phyloP scores from a whole-genome alignment of 1,140 invertebrate species.

The Odontomachus brunneus region DNA sequence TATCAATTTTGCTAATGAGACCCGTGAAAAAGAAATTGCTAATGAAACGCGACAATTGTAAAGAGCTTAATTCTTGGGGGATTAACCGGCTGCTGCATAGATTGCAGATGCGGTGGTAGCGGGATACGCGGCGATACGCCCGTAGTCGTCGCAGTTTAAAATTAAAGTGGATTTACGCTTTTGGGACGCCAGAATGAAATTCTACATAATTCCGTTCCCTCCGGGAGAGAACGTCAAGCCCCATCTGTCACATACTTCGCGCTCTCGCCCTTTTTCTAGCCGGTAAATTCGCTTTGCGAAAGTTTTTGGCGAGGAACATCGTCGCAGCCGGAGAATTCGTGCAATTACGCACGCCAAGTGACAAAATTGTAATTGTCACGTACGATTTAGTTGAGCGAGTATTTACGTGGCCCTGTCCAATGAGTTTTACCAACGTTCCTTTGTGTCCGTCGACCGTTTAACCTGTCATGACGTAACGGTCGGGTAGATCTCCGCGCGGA shows the following conservation, averaged over 20 bases:
- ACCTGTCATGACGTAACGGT: neutral
- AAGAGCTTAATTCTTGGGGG: constrained; percentile 12
- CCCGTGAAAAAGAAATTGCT: neutral
- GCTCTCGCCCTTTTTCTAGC: constrained; percentile 5
- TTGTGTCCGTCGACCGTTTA: neutral
- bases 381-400: constrained; percentile 35
- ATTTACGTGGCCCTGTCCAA: constrained; percentile 3
- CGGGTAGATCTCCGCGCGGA: too few relatives aligned
- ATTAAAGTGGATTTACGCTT: constrained; percentile 45
- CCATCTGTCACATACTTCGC: constrained; percentile 38
- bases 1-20: neutral
- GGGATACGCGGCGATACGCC: neutral
- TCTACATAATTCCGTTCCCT: constrained; percentile 53
- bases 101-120: neutral
- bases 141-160: constrained; percentile 38
- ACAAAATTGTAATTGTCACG: constrained; percentile 45
- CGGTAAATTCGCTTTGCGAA: constrained; percentile 30
- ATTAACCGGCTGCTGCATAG: constrained; percentile 32
- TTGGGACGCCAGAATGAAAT: constrained; percentile 27
- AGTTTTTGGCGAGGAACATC: constrained; percentile 33
- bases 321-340: constrained; percentile 12
- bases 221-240: constrained; percentile 19
- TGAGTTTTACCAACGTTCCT: neutral
- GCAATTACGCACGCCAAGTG: constrained; percentile 37
- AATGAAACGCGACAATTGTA: constrained; percentile 16